Conservation (phyloP, 2,888 invertebrate species). For the Lacanobia wlatinum region DNA sequence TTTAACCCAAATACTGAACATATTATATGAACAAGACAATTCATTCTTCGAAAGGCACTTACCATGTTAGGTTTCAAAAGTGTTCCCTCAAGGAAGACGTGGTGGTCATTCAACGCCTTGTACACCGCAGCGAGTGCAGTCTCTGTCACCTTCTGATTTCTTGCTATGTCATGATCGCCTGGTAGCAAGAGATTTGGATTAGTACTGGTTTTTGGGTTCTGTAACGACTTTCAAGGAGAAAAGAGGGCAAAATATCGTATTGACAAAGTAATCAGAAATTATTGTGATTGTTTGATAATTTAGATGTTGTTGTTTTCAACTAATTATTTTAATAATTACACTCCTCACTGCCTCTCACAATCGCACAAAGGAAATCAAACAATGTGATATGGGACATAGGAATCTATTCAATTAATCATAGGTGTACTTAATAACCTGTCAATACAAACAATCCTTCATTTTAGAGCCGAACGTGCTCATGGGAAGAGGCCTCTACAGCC, state of each 20-base stretch:
- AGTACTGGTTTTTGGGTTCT: neutral
- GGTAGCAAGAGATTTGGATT: constrained; percentile 47
- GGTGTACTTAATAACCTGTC: neutral
- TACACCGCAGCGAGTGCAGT: constrained; percentile 97
- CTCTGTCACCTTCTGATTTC: constrained; percentile 97
- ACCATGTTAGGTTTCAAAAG: constrained; percentile 99
- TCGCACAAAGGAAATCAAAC: constrained; percentile 8
- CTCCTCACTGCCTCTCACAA: neutral
- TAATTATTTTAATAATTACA: neutral
- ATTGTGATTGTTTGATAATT: neutral
- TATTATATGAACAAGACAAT: neutral
- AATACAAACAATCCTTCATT: neutral
- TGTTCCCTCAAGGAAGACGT: constrained; percentile 98
- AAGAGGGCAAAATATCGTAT: neutral
- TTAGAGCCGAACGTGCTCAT: neutral
- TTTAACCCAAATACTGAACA: too few species aligned
- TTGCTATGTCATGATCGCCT: constrained; percentile 96
- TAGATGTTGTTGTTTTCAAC: neutral
- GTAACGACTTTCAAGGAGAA: neutral
- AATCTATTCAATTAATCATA: neutral
- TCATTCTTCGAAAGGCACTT: neutral
- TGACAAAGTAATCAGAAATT: too few species aligned
- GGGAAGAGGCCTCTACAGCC: neutral
- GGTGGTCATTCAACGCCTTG: constrained; percentile 98
- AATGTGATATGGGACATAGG: neutral